Percentiles rank a stretch among this genome's conserved stretches.
These are phyloP conservation scores for Prunella strophiata DNA, from an alignment of 2,797 vertebrate species.

Conservation along the genomic window DNA sequence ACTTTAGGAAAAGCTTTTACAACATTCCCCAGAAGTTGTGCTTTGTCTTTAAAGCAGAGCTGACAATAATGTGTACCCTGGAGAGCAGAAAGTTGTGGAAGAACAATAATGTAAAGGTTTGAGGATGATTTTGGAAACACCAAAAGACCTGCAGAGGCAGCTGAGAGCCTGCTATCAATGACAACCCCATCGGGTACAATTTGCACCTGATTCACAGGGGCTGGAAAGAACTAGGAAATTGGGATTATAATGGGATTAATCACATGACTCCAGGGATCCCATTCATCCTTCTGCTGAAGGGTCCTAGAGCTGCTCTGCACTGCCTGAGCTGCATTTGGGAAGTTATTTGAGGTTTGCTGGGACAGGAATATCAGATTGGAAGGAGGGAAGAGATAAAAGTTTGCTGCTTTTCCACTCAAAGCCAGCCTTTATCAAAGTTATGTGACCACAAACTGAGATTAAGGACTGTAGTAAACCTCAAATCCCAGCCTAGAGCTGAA, in stretches of 20 bases:
- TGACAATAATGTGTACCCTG: neutral
- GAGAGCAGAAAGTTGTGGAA: neutral
- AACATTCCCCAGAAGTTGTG: neutral
- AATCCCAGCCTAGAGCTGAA: neutral
- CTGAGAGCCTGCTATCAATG: neutral
- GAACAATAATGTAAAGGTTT: neutral
- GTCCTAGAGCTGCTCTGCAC: neutral
- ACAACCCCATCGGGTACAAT: neutral
- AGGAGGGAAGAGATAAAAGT: conserved; percentile 16
- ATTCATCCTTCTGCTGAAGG: neutral
- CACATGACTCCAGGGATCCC: neutral
- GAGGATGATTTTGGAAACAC: neutral
- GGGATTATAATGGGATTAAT: conserved; percentile 45
- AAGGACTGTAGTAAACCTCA: conserved; percentile 6
- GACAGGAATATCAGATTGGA: neutral
- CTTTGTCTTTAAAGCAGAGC: neutral
- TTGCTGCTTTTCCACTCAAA: conserved; percentile 31
- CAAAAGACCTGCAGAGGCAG: neutral
- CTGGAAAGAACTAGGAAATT: neutral
- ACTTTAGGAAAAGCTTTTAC: neutral
- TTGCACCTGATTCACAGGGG: conserved; percentile 17
- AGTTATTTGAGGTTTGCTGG: neutral
- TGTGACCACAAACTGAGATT: neutral
- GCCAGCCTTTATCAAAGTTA: neutral
- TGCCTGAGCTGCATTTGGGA: neutral